A percentile compares a stretch with the other conserved stretches of the same genome.
Evolutionary conservation across 2,113 vertebrate genomes (phyloP).

Genomic region (Phyllostomus discolor): DNA sequence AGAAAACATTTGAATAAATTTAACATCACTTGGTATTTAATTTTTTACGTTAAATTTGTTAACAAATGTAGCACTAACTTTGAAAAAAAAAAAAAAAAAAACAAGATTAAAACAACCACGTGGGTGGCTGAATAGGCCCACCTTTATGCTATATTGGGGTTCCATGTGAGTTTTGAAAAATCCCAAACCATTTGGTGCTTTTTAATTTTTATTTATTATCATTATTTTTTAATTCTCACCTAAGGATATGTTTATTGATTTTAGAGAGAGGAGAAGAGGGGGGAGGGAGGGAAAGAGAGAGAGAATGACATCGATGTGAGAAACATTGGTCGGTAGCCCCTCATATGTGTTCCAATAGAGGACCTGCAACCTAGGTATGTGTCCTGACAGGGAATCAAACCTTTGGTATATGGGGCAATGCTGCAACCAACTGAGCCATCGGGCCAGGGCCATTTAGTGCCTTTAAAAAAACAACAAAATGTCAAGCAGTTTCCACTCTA

Average conservation of each 20-base stretch:
- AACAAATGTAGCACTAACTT: neutral
- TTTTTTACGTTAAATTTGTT: constrained; percentile 35
- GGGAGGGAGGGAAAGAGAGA: too few relatives aligned
- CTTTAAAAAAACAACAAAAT: neutral
- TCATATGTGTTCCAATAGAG: too few relatives aligned
- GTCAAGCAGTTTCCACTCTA: neutral
- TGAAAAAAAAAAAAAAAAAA: constrained; percentile 44
- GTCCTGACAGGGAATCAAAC: too few relatives aligned
- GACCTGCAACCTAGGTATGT: too few relatives aligned
- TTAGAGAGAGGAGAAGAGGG: too few relatives aligned
- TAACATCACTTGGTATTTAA: constrained; percentile 12
- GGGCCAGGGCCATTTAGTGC: neutral
- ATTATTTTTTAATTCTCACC: neutral
- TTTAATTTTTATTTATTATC: neutral
- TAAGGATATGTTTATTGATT: too few relatives aligned
- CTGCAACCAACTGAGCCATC: too few relatives aligned
- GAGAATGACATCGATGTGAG: too few relatives aligned
- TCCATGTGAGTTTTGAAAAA: constrained; percentile 13
- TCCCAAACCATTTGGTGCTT: neutral
- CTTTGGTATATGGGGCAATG: too few relatives aligned
- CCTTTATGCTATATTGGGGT: neutral
- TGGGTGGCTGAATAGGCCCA: neutral
- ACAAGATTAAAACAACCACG: constrained; percentile 11
- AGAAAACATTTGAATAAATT: constrained; percentile 30
- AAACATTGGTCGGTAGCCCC: too few relatives aligned